phyloP scores from a whole-genome alignment of 2,888 invertebrate species.

The Clitarchus hookeri region DNA sequence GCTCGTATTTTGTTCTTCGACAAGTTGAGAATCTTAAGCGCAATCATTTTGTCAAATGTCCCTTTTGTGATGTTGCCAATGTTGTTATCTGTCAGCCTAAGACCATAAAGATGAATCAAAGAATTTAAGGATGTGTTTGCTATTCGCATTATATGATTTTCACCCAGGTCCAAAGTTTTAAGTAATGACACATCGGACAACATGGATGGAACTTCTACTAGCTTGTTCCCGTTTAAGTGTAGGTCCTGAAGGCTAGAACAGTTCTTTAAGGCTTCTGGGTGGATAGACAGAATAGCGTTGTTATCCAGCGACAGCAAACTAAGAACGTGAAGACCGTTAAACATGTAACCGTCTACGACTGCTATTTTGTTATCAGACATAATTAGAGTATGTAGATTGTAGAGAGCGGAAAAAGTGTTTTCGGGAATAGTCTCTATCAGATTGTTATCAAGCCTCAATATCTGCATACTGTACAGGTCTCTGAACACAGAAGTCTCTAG shows the following conservation, averaged over 20 bases:
- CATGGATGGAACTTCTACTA: conserved; percentile 73
- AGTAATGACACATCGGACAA: conserved; percentile 74
- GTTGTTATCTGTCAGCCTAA: conserved; percentile 83
- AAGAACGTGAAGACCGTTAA: conserved; percentile 75
- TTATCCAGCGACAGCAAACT: conserved; percentile 79
- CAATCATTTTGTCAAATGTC: conserved; percentile 76
- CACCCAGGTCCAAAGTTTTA: conserved; percentile 80
- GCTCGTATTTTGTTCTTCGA: conserved; percentile 81
- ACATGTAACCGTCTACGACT: conserved; percentile 73
- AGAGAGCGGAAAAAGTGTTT: conserved; percentile 75
- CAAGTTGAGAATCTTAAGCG: conserved; percentile 80
- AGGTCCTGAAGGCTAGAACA: conserved; percentile 80
- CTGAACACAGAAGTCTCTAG: conserved; percentile 77
- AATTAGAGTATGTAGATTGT: conserved; percentile 79
- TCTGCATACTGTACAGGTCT: conserved; percentile 78
- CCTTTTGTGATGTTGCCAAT: conserved; percentile 79
- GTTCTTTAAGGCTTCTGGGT: conserved; percentile 75
- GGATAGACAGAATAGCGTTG: conserved; percentile 75
- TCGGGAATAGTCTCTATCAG: conserved; percentile 75
- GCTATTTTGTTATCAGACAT: conserved; percentile 80
- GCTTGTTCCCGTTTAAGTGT: conserved; percentile 80
- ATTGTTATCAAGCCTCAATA: conserved; percentile 79
- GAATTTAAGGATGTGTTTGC: conserved; percentile 80
- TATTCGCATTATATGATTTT: conserved; percentile 80
- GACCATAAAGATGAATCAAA: conserved; percentile 77